Conservation (phyloP, 2,113 vertebrate genomes). For the Salvelinus alpinus region DNA sequence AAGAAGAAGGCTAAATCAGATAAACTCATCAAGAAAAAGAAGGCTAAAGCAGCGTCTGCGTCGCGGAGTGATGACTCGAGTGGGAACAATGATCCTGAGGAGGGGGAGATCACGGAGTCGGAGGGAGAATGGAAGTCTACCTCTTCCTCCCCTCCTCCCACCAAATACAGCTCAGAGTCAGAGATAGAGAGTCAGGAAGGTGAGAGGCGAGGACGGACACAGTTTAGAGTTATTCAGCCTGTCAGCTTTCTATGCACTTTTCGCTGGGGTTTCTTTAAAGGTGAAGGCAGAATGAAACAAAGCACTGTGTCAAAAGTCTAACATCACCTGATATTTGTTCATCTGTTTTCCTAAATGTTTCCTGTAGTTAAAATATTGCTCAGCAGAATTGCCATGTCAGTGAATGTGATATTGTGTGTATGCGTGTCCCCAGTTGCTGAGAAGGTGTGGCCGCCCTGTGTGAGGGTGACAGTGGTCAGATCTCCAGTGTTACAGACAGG, state of each 20-base stretch:
- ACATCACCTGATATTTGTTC: too few relatives aligned
- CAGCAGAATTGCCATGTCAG: too few relatives aligned
- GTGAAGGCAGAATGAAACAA: neutral
- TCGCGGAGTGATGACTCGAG: constrained; percentile 48
- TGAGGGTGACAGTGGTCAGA: constrained; percentile 92
- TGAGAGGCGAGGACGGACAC: constrained; percentile 58
- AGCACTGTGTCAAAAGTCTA: neutral
- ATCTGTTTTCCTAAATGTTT: too few relatives aligned
- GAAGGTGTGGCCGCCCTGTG: constrained; percentile 91
- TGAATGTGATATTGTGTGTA: neutral
- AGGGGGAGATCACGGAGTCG: constrained; percentile 93
- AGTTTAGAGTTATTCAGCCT: neutral
- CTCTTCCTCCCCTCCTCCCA: constrained; percentile 60
- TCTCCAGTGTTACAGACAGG: constrained; percentile 93
- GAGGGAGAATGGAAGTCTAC: constrained; percentile 76
- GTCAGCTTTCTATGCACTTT: neutral
- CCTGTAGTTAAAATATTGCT: too few relatives aligned
- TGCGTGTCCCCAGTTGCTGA: constrained; percentile 33
- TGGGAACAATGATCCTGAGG: constrained; percentile 88
- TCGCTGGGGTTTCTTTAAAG: neutral
- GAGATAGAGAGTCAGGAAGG: constrained; percentile 82
- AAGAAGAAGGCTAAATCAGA: constrained; percentile 52
- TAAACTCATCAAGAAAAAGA: constrained; percentile 31
- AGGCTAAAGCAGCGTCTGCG: neutral
- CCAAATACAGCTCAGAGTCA: constrained; percentile 65